Percentiles rank a stretch among this genome's conserved stretches.
Evolutionary conservation across 1,140 invertebrate genomes (phyloP).

Genomic region (Leucophenga varia): DNA sequence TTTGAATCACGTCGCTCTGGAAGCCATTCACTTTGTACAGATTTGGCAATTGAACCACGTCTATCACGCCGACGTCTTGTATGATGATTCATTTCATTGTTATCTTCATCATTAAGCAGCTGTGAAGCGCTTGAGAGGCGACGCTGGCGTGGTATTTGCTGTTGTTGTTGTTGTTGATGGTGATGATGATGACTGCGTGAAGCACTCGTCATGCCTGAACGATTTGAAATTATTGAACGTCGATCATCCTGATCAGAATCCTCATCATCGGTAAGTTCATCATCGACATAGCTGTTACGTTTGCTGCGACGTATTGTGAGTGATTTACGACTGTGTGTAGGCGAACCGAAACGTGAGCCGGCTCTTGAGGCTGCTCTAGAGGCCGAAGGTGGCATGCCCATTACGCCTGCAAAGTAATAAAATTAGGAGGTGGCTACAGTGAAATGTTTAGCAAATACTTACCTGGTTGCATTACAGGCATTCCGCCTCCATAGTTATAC

Average conservation of each 20-base stretch:
- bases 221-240: conserved; percentile 55
- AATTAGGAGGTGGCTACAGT: too few species aligned
- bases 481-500: conserved; percentile 30
- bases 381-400: conserved; percentile 42
- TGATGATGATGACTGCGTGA: conserved; percentile 27
- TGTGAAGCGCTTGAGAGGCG: conserved; percentile 51
- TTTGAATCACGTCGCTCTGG: conserved; percentile 31
- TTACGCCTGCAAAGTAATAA: conserved; percentile 26
- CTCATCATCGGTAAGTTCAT: conserved; percentile 60
- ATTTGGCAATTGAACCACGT: conserved; percentile 44
- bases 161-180: conserved; percentile 26
- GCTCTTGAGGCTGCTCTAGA: conserved; percentile 56
- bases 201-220: conserved; percentile 45
- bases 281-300: conserved; percentile 57
- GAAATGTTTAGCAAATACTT: not conserved
- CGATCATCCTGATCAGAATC: conserved; percentile 62
- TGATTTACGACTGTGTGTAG: conserved; percentile 69
- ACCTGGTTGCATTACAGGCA: conserved; percentile 51
- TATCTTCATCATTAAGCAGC: conserved; percentile 33
- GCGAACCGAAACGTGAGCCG: conserved; percentile 61
- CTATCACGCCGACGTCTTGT: conserved; percentile 25
- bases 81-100: conserved; percentile 28
- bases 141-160: too few species aligned
- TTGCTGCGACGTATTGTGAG: conserved; percentile 55
- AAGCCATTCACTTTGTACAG: conserved; percentile 48